phyloP scores from a whole-genome alignment of 1,140 invertebrate species.

The Bradynema listronoti region DNA sequence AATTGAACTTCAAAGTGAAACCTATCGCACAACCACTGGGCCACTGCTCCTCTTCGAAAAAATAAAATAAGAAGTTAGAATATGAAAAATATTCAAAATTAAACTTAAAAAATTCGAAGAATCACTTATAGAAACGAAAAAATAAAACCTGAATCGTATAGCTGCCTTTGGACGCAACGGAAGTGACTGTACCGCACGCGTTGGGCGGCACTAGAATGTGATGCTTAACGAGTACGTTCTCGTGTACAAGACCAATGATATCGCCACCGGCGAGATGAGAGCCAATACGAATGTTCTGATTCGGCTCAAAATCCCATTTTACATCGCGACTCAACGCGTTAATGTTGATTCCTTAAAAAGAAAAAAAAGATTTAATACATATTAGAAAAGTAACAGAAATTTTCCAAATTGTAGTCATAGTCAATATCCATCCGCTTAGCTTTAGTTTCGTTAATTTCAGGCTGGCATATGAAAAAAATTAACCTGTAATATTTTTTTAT shows the following conservation, averaged over 20 bases:
- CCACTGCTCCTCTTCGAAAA: no score
- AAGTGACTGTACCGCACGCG: conserved; percentile 88
- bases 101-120: conserved; percentile 20
- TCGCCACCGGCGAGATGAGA: conserved; percentile 96
- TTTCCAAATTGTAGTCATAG: no score
- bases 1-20: no score
- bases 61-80: conserved; percentile 6
- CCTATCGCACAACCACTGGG: no score
- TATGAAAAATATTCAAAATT: conserved; percentile 3
- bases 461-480: no score
- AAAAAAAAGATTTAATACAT: neutral
- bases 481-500: no score
- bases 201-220: conserved; percentile 85
- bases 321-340: conserved; percentile 75
- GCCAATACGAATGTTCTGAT: conserved; percentile 74
- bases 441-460: no score
- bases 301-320: conserved; percentile 86
- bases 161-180: conserved; percentile 81
- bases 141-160: conserved; percentile 79
- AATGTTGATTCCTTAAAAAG: conserved; percentile 68
- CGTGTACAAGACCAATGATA: conserved; percentile 85
- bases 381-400: no score
- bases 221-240: conserved; percentile 94
- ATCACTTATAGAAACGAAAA: conserved; percentile 15
- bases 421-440: no score